phyloP scores from a whole-genome alignment of 2,797 vertebrate genomes.

The Aldrovandia affinis region DNA sequence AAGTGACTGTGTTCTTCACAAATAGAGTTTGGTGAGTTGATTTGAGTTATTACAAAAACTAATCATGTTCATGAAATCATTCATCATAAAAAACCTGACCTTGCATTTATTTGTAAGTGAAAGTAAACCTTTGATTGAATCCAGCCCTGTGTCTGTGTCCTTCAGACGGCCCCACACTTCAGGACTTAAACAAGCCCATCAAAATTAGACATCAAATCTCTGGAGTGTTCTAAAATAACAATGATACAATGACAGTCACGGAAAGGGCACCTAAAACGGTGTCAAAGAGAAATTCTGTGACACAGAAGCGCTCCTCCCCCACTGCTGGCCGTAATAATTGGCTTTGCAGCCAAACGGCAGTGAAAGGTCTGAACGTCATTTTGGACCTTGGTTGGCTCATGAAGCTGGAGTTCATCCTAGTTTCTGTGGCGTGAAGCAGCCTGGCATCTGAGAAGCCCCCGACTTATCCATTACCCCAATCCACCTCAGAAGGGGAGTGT shows the following conservation, averaged over 20 bases:
- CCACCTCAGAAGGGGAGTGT: not conserved
- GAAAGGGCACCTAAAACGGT: not conserved
- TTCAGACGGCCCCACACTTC: not conserved
- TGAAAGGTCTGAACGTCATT: not conserved
- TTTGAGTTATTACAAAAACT: not conserved
- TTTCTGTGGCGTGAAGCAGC: slow-evolving; percentile 5
- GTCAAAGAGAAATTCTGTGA: not conserved
- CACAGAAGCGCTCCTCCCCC: not conserved
- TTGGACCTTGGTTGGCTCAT: not conserved
- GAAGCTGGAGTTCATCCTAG: not conserved
- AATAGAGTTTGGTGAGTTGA: not conserved
- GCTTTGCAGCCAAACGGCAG: not conserved
- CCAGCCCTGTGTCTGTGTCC: not conserved
- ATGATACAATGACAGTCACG: not conserved
- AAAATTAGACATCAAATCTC: not conserved
- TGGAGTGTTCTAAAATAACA: not conserved
- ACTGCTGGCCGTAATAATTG: not conserved
- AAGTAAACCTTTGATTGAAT: not conserved
- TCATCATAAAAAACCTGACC: not conserved
- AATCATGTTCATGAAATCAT: not conserved
- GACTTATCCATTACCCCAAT: not conserved
- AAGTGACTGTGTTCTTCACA: not conserved
- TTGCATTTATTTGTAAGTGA: not conserved
- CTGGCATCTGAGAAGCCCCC: not conserved
- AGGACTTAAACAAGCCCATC: not conserved